Conservation (phyloP, 2,113 vertebrate species). For the Otus sunia region DNA sequence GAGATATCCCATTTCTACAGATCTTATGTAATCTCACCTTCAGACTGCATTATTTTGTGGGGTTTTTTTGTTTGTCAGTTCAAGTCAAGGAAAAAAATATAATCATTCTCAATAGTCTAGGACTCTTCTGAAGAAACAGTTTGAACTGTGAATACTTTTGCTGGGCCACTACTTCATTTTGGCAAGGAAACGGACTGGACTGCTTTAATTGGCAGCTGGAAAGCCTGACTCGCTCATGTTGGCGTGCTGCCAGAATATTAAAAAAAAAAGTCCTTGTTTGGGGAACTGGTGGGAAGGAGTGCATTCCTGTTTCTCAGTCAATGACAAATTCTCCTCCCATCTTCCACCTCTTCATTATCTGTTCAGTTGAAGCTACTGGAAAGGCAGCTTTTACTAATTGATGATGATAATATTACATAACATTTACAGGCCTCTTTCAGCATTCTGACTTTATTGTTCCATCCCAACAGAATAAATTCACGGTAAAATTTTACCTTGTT, state of each 20-base stretch:
- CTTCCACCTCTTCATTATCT: constrained; percentile 14
- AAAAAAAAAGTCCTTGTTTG: neutral
- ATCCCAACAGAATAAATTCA: neutral
- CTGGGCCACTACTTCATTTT: neutral
- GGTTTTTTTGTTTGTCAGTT: neutral
- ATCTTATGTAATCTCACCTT: neutral
- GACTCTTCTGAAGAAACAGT: neutral
- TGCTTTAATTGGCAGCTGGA: neutral
- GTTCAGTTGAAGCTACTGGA: neutral
- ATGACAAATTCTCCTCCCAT: constrained; percentile 14
- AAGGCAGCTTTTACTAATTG: constrained; percentile 19
- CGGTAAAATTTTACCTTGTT: neutral
- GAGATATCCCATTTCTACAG: neutral
- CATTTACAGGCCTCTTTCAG: neutral
- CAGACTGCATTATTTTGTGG: neutral
- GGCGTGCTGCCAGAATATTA: neutral
- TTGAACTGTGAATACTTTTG: neutral
- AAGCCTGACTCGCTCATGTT: neutral
- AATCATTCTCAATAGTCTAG: neutral
- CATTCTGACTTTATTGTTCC: neutral
- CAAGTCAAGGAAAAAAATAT: neutral
- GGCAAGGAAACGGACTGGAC: neutral
- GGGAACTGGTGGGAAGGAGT: neutral
- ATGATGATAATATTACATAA: neutral
- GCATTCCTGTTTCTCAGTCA: neutral